phyloP scores from a whole-genome alignment of 2,888 invertebrate genomes.

The Pimpla rufipes region DNA sequence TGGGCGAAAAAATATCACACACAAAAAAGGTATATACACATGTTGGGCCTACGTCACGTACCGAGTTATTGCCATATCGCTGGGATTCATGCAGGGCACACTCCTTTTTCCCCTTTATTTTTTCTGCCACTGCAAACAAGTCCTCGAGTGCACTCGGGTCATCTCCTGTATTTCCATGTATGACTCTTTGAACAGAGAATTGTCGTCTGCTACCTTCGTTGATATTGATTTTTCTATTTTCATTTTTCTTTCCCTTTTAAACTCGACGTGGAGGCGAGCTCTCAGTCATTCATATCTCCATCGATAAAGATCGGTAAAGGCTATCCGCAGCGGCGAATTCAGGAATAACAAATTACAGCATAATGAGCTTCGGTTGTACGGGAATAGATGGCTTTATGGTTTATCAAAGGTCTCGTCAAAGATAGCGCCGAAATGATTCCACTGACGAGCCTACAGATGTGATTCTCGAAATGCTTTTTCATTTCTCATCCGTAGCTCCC shows the following conservation, averaged over 20 bases:
- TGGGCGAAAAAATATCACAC: background rate
- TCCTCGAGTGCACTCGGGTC: background rate
- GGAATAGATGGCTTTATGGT: background rate
- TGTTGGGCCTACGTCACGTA: constrained; percentile 18
- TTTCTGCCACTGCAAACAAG: constrained; percentile 8
- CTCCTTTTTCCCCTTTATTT: constrained; percentile 4
- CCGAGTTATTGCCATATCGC: constrained; percentile 34
- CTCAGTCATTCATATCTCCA: background rate
- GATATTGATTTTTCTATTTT: constrained; percentile 9
- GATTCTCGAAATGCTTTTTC: background rate
- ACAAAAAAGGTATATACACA: constrained; percentile 8
- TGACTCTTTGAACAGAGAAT: constrained; percentile 1
- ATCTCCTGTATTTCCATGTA: background rate
- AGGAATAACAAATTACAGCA: background rate
- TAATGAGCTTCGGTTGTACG: background rate
- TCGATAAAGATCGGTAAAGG: background rate
- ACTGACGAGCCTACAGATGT: background rate
- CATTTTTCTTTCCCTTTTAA: background rate
- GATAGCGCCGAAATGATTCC: background rate
- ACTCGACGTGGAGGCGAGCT: background rate
- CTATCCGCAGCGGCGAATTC: background rate
- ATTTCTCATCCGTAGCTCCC: background rate
- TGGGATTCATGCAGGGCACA: constrained; percentile 25
- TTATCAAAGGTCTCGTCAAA: background rate
- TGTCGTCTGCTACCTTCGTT: background rate